Base-by-base conservation (phyloP, 2,113 vertebrate genomes). In the Hemichromis elongatus region DNA sequence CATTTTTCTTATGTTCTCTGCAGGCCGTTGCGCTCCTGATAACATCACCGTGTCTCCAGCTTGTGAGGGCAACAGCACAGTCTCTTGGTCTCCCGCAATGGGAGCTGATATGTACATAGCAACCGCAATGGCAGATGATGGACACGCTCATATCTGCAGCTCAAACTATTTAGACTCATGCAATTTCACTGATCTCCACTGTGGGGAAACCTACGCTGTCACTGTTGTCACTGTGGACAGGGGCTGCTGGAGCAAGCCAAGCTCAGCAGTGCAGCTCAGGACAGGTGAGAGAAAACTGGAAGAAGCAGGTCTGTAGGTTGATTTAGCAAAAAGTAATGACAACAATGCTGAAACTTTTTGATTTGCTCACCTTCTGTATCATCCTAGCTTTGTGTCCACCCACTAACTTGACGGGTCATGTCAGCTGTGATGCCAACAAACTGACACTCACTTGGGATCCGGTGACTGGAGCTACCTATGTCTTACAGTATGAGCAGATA, bases 141-240 rank as follows among this genome's bases (percentile, higher is more conserved):
- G 89, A 82, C 88, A 94, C 70, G 79, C 42, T 50, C 82, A 94
- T 59, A 94, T 55, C 9, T 96, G 95, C 86, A 89, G 59, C 68
- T 85, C 92, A 30, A 88, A 88, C 70, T 45, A 24, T 57, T 88
- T 91, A 2, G 77, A 45, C 30, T 88, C 82, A 1, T 96, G 95
- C 77, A 80, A 86, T 73, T 91, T 96, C 88, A 87, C 92, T 45
- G 83, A 88, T 50, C 94, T 96, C 12, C 92, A 87, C 84, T 96
- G 94, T 70, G 91, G 85, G 9, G 66, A 93, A 70, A 89, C 19
- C 40, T 96, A 96, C n/a, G 1, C 83, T n/a, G 88, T 95, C 6
- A 80, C 86, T 12, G 93, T 95, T 50, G 90, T 90, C 1, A 93
- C 93, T 24, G 79, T 92, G 24, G 89, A 92, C 77, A 80, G 82